Percentiles rank a stretch among this genome's conserved stretches.
These are phyloP conservation scores for Cygnus atratus DNA, from an alignment of 2,113 vertebrate genomes.

Conservation along the genomic window DNA sequence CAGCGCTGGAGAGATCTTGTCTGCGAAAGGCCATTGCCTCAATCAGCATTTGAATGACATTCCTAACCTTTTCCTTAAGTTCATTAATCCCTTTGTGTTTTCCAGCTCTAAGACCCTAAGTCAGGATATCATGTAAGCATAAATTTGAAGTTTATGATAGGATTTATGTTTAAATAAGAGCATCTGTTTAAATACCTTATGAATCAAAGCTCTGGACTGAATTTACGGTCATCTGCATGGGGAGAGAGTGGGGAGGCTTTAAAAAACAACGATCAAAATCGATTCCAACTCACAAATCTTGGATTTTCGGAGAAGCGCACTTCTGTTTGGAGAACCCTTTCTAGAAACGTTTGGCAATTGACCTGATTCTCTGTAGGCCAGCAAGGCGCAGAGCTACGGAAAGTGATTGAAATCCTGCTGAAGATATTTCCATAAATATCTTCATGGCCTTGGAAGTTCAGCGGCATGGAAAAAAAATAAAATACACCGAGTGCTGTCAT, in stretches of 20 bases:
- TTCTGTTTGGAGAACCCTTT: slow-evolving; percentile 9
- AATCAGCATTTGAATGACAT: slow-evolving; percentile 72
- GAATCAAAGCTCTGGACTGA: slow-evolving; percentile 59
- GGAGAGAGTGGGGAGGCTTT: slow-evolving; percentile 52
- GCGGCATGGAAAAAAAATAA: background rate
- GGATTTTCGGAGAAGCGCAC: background rate
- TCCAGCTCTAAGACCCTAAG: slow-evolving; percentile 68
- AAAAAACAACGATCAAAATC: slow-evolving; percentile 36
- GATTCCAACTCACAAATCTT: slow-evolving; percentile 63
- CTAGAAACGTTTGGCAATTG: background rate
- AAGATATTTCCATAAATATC: background rate
- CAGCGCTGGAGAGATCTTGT: slow-evolving; percentile 29
- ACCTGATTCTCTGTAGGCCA: background rate
- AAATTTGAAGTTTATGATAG: slow-evolving; percentile 70
- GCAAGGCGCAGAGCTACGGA: background rate
- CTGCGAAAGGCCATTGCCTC: slow-evolving; percentile 58
- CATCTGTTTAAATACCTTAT: slow-evolving; percentile 68
- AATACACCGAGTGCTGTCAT: background rate
- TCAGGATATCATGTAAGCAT: slow-evolving; percentile 69
- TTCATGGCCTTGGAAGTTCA: background rate
- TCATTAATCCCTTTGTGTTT: slow-evolving; percentile 73
- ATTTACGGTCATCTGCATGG: slow-evolving; percentile 50
- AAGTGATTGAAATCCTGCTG: background rate
- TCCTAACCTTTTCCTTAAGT: slow-evolving; percentile 70
- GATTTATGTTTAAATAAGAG: slow-evolving; percentile 72